Conservation (phyloP, 2,888 invertebrate species). For the Erpobdella octoculata region DNA sequence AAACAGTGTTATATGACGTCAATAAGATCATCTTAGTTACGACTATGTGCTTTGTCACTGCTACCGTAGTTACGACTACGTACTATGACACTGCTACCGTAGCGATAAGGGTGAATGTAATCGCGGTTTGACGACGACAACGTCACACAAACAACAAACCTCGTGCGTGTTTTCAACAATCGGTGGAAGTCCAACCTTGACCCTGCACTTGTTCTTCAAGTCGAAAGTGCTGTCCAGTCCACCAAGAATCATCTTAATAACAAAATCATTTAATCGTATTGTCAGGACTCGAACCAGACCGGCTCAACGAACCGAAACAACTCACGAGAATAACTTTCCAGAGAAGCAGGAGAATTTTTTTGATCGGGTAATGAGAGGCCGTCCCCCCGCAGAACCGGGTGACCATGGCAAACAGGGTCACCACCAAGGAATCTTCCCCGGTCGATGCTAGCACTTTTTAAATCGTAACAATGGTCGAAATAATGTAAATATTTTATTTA, state of each 20-base stretch:
- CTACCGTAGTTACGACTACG: no score
- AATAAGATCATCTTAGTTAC: no score
- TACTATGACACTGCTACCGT: no score
- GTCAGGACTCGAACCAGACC: background rate
- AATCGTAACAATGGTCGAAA: background rate
- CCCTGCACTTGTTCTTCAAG: slow-evolving; percentile 60
- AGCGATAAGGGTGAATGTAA: no score
- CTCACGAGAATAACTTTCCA: slow-evolving; percentile 87
- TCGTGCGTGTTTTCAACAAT: slow-evolving; percentile 85
- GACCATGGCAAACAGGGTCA: slow-evolving; percentile 88
- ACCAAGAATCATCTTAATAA: slow-evolving; percentile 69
- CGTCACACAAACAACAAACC: slow-evolving; percentile 34
- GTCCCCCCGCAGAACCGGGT: slow-evolving; percentile 89
- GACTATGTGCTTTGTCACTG: no score
- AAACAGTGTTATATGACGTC: no score
- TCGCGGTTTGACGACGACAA: no score
- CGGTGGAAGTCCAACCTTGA: slow-evolving; percentile 65
- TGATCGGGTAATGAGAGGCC: slow-evolving; percentile 95
- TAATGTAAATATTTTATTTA: background rate
- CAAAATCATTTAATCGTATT: no score
- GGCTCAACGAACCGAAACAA: background rate
- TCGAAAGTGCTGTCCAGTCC: slow-evolving; percentile 76
- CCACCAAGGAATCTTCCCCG: slow-evolving; percentile 72
- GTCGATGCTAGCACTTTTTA: background rate
- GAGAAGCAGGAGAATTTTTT: slow-evolving; percentile 82